These are phyloP conservation scores for Tenthredo amoena DNA, from an alignment of 2,888 invertebrate species.

Conservation along the genomic window DNA sequence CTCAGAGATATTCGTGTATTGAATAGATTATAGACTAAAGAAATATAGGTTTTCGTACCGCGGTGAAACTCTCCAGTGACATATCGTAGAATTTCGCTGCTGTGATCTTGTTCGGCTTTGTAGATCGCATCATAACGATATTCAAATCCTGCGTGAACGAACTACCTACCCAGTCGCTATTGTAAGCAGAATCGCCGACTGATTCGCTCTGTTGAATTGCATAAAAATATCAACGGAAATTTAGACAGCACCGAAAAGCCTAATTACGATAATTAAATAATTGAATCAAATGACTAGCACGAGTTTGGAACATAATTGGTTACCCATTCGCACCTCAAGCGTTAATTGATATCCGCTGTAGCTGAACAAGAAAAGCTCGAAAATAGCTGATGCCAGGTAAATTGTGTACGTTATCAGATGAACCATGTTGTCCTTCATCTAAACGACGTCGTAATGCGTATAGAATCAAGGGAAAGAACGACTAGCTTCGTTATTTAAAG, in stretches of 20 bases:
- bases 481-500: no score
- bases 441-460: background rate
- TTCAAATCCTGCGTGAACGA: constrained; percentile 59
- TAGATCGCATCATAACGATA: constrained; percentile 68
- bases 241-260: background rate
- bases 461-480: no score
- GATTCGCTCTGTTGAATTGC: constrained; percentile 64
- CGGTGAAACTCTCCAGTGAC: constrained; percentile 70
- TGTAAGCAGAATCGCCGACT: constrained; percentile 65
- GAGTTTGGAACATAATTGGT: background rate
- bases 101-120: constrained; percentile 67
- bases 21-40: background rate
- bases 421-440: constrained; percentile 66
- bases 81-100: constrained; percentile 72
- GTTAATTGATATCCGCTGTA: constrained; percentile 70
- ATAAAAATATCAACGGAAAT: background rate
- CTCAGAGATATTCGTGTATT: no score
- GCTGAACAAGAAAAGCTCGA: constrained; percentile 72
- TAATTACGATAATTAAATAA: background rate
- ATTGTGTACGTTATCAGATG: constrained; percentile 66
- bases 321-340: constrained; percentile 62
- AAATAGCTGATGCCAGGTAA: constrained; percentile 67
- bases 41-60: constrained; percentile 60
- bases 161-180: constrained; percentile 65
- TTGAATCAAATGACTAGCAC: background rate